Evolutionary conservation across 2,797 vertebrate genomes (phyloP).

Genomic region (Takifugu ocellatus): DNA sequence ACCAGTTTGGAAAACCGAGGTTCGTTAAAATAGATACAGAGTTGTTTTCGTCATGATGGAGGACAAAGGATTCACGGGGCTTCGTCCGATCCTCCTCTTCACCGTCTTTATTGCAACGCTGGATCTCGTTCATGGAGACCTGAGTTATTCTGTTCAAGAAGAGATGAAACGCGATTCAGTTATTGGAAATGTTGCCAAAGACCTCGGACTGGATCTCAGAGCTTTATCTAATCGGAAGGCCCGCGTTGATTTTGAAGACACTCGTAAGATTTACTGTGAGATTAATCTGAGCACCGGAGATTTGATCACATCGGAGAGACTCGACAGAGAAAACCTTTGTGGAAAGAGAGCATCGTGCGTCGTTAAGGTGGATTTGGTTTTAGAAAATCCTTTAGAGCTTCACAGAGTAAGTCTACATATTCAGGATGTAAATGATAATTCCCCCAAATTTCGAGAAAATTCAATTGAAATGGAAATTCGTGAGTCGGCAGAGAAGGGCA

Average conservation of each 20-base stretch:
- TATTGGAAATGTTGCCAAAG: slow-evolving; percentile 56
- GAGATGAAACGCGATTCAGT: slow-evolving; percentile 44
- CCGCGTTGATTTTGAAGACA: slow-evolving; percentile 50
- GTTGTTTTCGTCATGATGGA: slow-evolving; percentile 14
- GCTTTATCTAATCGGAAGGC: slow-evolving; percentile 41
- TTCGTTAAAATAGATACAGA: no score
- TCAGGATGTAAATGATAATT: slow-evolving; percentile 80
- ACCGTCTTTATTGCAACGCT: slow-evolving; percentile 17
- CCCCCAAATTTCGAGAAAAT: slow-evolving; percentile 68
- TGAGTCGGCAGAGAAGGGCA: slow-evolving; percentile 47
- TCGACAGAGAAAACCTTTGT: slow-evolving; percentile 71
- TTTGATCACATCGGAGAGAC: slow-evolving; percentile 54
- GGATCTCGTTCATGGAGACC: slow-evolving; percentile 39
- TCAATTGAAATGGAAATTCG: slow-evolving; percentile 67
- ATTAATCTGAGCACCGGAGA: slow-evolving; percentile 60
- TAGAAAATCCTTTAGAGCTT: slow-evolving; percentile 75
- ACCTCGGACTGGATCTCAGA: slow-evolving; percentile 52
- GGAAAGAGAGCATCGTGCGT: slow-evolving; percentile 60
- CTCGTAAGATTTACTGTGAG: slow-evolving; percentile 43
- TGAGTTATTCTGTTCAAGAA: slow-evolving; percentile 51
- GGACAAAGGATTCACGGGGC: slow-evolving; percentile 19
- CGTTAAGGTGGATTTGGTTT: slow-evolving; percentile 69
- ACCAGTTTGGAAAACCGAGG: no score
- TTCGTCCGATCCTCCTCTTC: not conserved
- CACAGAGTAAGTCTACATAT: slow-evolving; percentile 68